Evolutionary conservation across 2,113 vertebrate species (phyloP).

Genomic region (Tapirus terrestris): DNA sequence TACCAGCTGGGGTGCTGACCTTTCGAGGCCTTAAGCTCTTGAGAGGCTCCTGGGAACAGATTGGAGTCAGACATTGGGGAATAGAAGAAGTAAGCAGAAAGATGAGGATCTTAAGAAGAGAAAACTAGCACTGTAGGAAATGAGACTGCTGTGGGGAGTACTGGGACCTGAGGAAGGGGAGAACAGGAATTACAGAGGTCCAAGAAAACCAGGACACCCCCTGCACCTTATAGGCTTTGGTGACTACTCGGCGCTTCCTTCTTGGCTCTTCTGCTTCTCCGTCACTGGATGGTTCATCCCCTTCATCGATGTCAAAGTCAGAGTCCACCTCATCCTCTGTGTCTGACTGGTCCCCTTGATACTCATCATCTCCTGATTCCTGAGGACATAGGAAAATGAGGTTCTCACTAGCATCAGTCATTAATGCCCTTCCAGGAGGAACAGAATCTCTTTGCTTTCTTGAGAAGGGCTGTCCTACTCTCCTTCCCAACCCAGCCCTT

Average conservation of each 20-base stretch:
- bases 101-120: background rate
- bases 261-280: slow-evolving; percentile 94
- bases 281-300: slow-evolving; percentile 95
- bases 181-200: background rate
- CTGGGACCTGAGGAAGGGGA: background rate
- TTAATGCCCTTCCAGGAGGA: background rate
- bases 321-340: slow-evolving; percentile 98
- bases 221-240: slow-evolving; percentile 95
- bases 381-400: slow-evolving; percentile 67
- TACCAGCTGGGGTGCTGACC: slow-evolving; percentile 84
- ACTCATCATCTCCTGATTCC: slow-evolving; percentile 98
- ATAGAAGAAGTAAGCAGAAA: background rate
- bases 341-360: slow-evolving; percentile 95
- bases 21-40: slow-evolving; percentile 93
- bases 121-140: background rate
- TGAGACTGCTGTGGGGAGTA: background rate
- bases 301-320: slow-evolving; percentile 97
- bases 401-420: background rate
- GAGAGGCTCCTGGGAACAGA: slow-evolving; percentile 90
- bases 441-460: background rate
- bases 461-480: background rate
- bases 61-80: background rate
- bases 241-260: slow-evolving; percentile 92
- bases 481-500: background rate
- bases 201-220: background rate